A percentile compares a stretch with the other conserved stretches of the same genome.
Conservation (phyloP, 2,113 vertebrate species). For the Centropus bengalensis region DNA sequence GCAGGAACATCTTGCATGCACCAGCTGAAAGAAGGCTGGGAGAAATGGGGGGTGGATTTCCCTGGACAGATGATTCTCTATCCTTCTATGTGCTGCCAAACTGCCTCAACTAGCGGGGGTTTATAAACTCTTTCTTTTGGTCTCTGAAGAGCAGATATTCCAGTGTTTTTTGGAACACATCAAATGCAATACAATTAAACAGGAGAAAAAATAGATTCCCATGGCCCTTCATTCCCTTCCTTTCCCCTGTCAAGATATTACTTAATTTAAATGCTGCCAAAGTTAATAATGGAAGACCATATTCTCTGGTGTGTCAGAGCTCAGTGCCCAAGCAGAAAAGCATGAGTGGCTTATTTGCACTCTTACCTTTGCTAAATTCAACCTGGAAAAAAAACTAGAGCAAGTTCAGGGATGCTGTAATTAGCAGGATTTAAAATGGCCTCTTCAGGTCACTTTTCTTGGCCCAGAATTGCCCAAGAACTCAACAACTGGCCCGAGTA, state of each 20-base stretch:
- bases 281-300: conserved; percentile 49
- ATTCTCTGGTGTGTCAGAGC: conserved; percentile 5
- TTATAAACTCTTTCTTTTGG: conserved; percentile 31
- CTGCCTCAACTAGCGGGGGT: conserved; percentile 23
- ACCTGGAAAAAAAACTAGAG: conserved; percentile 46
- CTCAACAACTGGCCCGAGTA: not conserved
- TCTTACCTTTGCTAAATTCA: not conserved
- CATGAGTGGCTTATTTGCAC: not conserved
- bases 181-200: conserved; percentile 53
- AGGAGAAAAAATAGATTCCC: conserved; percentile 45
- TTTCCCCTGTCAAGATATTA: conserved; percentile 60
- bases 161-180: conserved; percentile 57
- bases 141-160: conserved; percentile 40
- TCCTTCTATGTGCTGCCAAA: conserved; percentile 60
- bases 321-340: not conserved
- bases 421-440: conserved; percentile 26
- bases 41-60: conserved; percentile 48
- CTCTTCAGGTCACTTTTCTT: conserved; percentile 31
- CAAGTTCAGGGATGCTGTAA: conserved; percentile 31
- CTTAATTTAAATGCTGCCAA: conserved; percentile 68
- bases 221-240: conserved; percentile 23
- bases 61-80: conserved; percentile 59
- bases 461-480: conserved; percentile 12
- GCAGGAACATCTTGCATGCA: conserved; percentile 60
- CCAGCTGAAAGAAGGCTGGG: conserved; percentile 53